A percentile compares a stretch with the other conserved stretches of the same genome.
Evolutionary conservation across 2,113 vertebrate genomes (phyloP).

Genomic region (Mustela nigripes): DNA sequence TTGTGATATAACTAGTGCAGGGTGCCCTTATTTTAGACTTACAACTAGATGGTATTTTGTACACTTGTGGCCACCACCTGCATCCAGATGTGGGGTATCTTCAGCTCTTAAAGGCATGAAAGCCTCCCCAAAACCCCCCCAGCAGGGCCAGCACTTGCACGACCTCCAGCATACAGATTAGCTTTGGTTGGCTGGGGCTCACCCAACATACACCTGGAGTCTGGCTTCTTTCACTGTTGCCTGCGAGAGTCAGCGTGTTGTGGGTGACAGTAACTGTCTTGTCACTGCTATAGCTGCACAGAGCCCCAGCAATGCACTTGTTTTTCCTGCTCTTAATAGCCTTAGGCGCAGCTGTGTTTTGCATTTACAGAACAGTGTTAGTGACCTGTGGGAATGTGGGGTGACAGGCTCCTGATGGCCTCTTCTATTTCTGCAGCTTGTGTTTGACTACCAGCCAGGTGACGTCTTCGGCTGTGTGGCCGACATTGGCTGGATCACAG

Average conservation of each 20-base stretch:
- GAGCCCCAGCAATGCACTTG: too few relatives aligned
- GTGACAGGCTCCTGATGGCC: not conserved
- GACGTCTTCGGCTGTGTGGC: conserved; percentile 96
- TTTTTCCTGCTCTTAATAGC: not conserved
- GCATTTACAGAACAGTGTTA: not conserved
- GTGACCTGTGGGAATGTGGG: not conserved
- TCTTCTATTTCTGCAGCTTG: conserved; percentile 88
- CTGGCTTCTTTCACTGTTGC: not conserved
- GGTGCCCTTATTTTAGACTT: not conserved
- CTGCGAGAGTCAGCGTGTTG: not conserved
- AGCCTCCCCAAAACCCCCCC: not conserved
- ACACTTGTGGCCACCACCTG: not conserved
- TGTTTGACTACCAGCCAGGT: conserved; percentile 92
- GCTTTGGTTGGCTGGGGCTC: not conserved
- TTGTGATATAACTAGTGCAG: not conserved
- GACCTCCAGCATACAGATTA: not conserved
- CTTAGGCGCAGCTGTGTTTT: not conserved
- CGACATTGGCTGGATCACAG: conserved; percentile 97
- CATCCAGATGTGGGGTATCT: not conserved
- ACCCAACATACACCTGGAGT: not conserved
- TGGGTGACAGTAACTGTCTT: not conserved
- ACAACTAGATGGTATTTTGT: not conserved
- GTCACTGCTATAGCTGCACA: not conserved
- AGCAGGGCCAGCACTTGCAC: not conserved
- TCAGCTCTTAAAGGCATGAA: not conserved